These are phyloP conservation scores for Ailurus styani DNA, from an alignment of 2,113 vertebrate species.

Conservation along the genomic window DNA sequence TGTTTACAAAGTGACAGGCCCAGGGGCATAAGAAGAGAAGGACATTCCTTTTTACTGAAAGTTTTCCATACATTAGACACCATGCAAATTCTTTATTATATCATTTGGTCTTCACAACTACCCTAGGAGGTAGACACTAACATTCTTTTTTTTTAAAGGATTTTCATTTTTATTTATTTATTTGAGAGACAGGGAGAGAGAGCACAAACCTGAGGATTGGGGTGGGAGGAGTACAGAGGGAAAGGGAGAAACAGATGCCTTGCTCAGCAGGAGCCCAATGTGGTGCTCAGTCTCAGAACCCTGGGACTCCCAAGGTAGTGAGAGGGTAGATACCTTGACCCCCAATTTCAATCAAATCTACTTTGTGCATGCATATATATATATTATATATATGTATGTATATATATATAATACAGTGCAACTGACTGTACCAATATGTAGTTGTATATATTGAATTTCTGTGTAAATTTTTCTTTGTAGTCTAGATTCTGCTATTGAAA, in stretches of 20 bases:
- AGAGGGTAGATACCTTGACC: background rate
- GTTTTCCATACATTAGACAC: background rate
- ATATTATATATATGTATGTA: background rate
- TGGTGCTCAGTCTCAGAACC: no score
- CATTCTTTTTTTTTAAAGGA: background rate
- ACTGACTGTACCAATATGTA: background rate
- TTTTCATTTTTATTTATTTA: no score
- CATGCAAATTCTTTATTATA: background rate
- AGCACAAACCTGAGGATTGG: no score
- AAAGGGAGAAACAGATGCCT: no score
- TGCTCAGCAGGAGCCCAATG: no score
- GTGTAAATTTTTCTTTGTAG: background rate
- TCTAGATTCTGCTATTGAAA: slow-evolving; percentile 5
- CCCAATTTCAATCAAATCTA: background rate
- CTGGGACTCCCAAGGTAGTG: background rate
- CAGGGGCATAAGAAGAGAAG: background rate
- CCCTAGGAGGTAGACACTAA: background rate
- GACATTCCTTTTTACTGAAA: background rate
- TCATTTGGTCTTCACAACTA: background rate
- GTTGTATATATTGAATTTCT: background rate
- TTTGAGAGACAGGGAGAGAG: no score
- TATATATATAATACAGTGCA: background rate
- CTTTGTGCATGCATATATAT: background rate
- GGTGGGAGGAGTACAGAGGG: no score
- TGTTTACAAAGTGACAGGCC: background rate